Conservation (phyloP, 2,797 vertebrate species). For the Loris lydekkerianus region DNA sequence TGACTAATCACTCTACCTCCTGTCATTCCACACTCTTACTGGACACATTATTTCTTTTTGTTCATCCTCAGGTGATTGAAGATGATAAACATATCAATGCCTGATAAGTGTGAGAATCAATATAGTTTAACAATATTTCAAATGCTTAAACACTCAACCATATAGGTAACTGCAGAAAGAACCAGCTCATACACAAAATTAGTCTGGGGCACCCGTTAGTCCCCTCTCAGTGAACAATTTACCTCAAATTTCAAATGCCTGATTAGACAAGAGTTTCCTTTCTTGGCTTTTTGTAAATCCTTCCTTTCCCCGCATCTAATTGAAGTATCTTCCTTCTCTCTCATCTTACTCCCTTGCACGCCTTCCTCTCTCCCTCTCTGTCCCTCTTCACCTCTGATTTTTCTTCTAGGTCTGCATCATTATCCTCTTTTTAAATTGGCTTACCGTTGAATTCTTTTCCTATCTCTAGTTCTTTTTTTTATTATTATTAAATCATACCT, state of each 20-base stretch:
- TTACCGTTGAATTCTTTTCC: background rate
- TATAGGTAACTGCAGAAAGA: background rate
- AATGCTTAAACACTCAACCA: constrained; percentile 15
- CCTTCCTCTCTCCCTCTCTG: background rate
- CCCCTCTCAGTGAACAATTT: background rate
- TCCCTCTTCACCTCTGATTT: background rate
- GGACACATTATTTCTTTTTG: background rate
- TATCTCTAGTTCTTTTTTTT: background rate
- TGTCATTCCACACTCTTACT: background rate
- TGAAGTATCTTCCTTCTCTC: background rate
- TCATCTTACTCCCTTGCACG: background rate
- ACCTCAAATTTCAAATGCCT: background rate
- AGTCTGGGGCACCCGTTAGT: background rate
- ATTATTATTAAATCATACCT: no score
- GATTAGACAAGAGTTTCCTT: background rate
- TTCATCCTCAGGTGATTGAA: background rate
- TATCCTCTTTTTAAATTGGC: background rate
- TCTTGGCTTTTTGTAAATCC: background rate
- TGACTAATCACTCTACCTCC: background rate
- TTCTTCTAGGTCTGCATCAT: background rate
- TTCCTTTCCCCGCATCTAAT: background rate
- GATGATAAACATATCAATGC: background rate
- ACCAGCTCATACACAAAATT: background rate
- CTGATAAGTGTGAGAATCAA: constrained; percentile 11
- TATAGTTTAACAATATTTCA: constrained; percentile 31